A percentile compares a stretch with the other conserved stretches of the same genome.
phyloP scores from a whole-genome alignment of 2,888 invertebrate species.

The Tethea ocularis region DNA sequence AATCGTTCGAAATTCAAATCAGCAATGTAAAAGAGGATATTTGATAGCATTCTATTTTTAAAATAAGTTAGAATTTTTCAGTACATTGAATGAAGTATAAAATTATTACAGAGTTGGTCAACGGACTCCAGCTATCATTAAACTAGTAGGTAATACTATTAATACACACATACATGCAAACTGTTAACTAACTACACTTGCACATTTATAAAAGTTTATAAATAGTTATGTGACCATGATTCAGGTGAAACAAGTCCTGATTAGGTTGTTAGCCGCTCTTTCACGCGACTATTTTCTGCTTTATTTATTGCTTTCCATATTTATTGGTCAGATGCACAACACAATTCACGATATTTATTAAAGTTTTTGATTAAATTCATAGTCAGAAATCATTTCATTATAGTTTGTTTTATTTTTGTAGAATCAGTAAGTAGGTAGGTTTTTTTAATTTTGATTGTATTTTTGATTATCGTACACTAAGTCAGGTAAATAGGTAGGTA shows the following conservation, averaged over 20 bases:
- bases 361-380: not conserved
- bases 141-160: constrained; percentile 33
- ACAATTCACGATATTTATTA: not conserved
- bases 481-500: too few relatives aligned
- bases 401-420: too few relatives aligned
- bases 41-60: not conserved
- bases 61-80: not conserved
- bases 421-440: too few relatives aligned
- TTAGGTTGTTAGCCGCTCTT: not conserved
- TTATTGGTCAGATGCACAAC: not conserved
- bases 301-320: not conserved
- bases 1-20: too few relatives aligned
- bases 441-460: too few relatives aligned
- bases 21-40: too few relatives aligned
- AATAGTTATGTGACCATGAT: constrained; percentile 31
- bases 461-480: too few relatives aligned
- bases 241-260: constrained; percentile 1
- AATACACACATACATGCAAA: constrained; percentile 36
- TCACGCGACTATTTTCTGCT: not conserved
- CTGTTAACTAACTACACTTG: constrained; percentile 37
- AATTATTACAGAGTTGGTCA: not conserved
- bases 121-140: constrained; percentile 21
- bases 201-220: constrained; percentile 45
- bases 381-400: too few relatives aligned
- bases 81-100: not conserved